phyloP scores from a whole-genome alignment of 2,113 vertebrate genomes.

The Polypterus senegalus region DNA sequence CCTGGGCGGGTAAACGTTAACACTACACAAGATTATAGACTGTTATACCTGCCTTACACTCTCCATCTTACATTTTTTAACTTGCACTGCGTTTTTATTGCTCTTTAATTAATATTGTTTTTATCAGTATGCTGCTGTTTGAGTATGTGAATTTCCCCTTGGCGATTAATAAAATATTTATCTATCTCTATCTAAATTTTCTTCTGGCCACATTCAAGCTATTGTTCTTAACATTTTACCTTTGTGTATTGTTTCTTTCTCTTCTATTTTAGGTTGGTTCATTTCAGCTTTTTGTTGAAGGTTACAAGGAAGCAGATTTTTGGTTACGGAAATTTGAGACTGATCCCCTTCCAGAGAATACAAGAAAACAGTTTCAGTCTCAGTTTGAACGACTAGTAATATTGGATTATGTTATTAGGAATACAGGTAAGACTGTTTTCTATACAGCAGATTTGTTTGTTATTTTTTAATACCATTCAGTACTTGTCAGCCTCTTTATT shows the following conservation, averaged over 20 bases:
- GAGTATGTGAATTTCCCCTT: no score
- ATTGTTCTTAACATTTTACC: not conserved
- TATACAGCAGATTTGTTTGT: no score
- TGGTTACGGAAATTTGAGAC: constrained; percentile 95
- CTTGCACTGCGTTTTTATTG: no score
- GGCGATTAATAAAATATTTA: no score
- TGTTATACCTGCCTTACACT: no score
- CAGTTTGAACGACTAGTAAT: constrained; percentile 90
- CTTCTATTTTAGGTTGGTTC: constrained; percentile 72
- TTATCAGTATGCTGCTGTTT: no score
- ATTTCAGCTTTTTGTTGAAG: constrained; percentile 92
- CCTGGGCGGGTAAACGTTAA: no score
- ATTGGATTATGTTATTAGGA: constrained; percentile 91
- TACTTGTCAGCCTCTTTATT: no score
- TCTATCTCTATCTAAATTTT: no score
- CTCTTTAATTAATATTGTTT: no score
- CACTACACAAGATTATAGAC: no score
- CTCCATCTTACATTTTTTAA: no score
- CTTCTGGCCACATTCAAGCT: not conserved
- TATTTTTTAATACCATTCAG: not conserved
- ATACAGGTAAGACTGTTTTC: constrained; percentile 62
- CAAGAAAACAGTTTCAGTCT: constrained; percentile 86
- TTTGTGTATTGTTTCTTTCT: not conserved
- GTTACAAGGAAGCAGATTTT: constrained; percentile 84
- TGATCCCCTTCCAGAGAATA: constrained; percentile 89